These are phyloP conservation scores for Ormyrus rosae DNA, from an alignment of 2,888 invertebrate genomes.

Conservation along the genomic window DNA sequence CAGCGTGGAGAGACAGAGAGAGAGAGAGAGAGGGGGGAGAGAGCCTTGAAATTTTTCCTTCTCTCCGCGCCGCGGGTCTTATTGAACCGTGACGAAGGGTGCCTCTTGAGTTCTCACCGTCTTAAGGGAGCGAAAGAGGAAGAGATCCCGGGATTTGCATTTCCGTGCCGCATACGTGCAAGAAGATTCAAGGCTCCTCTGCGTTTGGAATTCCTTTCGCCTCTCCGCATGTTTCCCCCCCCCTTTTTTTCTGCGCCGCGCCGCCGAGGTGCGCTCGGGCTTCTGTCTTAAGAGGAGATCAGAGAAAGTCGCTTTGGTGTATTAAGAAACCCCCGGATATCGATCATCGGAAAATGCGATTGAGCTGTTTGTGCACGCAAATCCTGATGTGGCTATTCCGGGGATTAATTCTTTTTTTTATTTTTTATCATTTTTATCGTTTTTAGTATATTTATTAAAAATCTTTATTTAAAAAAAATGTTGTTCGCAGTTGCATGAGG, in stretches of 20 bases:
- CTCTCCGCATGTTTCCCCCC: background rate
- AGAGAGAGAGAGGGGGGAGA: slow-evolving; percentile 1
- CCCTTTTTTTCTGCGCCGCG: background rate
- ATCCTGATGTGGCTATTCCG: background rate
- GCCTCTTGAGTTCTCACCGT: slow-evolving; percentile 27
- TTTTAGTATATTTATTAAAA: no score
- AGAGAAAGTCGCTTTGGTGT: background rate
- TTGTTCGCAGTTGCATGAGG: no score
- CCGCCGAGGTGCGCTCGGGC: background rate
- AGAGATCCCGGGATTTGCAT: slow-evolving; percentile 53
- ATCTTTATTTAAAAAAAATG: no score
- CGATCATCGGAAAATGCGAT: slow-evolving; percentile 21
- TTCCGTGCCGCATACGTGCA: slow-evolving; percentile 45
- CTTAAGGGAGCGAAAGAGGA: slow-evolving; percentile 25
- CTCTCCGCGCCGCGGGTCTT: slow-evolving; percentile 31
- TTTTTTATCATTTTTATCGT: no score
- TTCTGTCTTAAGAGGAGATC: slow-evolving; percentile 11
- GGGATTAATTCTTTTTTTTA: background rate
- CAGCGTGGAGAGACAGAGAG: background rate
- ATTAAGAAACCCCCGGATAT: slow-evolving; percentile 6
- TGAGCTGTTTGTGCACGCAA: slow-evolving; percentile 16
- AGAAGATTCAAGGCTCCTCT: slow-evolving; percentile 47
- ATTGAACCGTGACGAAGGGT: slow-evolving; percentile 53
- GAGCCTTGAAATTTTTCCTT: slow-evolving; percentile 43
- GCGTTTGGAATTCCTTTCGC: slow-evolving; percentile 9